Base-by-base conservation (phyloP, 2,888 invertebrate genomes). In the Salpingus planirostris region DNA sequence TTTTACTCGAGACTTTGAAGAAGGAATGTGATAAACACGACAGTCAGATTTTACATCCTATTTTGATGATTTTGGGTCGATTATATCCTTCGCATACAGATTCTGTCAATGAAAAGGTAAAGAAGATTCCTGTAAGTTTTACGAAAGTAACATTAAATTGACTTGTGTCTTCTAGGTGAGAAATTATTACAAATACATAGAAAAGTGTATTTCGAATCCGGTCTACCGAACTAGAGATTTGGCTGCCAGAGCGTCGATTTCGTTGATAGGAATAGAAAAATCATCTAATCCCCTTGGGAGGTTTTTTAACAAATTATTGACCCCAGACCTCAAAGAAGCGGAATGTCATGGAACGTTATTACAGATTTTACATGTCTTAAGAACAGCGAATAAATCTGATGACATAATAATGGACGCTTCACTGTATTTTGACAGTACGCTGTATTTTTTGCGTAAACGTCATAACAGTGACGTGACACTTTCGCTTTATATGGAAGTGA, bases 21-120 rank as follows among this genome's bases (percentile, higher is more conserved):
- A 47, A 47, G 23, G 40, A 62, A 59, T 43, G 60, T 61, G 5
- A 63, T 67, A 31, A 74, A 11, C 36, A 31, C 5, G 49, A 58
- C 33, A 56, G 80, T 37, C 76, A 80, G 0, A 70, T 78, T 3
- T 62, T 90, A 38, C 86, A 83, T 64, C 86, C 89, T 0, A 69
- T 85, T 24, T 66, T 93, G 41, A 62, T 90, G 50, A 66, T 93
- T 34, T 67, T 93, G 29, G 78, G 80, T 2, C 68, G 89, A 15
- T 68, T 93, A 3, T 84, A 84, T 61, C 83, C 87, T 0, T 80
- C 82, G 0, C 69, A 78, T 1, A 64, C 78, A 27, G 86, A 88
- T 52, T 80, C 78, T 21, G 71, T 75, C 6, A 78, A 79, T 27
- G 28, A 33, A 15, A 46, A 80, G 70, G 83, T 85, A 36, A 66